Conservation (phyloP, 2,113 vertebrate species). For the Ameiurus melas region DNA sequence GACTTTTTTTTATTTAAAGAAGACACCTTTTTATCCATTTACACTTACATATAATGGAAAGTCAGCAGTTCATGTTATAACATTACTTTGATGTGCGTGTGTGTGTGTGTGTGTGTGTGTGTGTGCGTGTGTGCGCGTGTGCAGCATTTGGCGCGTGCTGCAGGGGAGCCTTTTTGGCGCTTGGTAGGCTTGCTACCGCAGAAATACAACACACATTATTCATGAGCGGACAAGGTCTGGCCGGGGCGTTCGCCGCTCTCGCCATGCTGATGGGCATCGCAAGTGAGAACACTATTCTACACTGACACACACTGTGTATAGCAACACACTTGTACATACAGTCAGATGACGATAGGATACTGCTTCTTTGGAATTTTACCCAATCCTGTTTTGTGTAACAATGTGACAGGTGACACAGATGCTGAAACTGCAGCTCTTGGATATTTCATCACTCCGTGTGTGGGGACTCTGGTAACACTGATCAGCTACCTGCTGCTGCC, state of each 20-base stretch:
- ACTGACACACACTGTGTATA: not conserved
- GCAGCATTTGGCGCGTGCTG: slow-evolving; percentile 81
- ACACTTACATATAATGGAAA: not conserved
- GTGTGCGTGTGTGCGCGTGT: slow-evolving; percentile 14
- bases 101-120: too few relatives aligned
- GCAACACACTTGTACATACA: not conserved
- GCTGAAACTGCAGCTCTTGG: slow-evolving; percentile 74
- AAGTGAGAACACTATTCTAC: slow-evolving; percentile 70
- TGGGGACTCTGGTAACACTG: slow-evolving; percentile 79
- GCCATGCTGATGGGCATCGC: slow-evolving; percentile 83
- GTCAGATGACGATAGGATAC: not conserved
- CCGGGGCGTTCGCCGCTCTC: slow-evolving; percentile 82
- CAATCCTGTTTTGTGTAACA: slow-evolving; percentile 27
- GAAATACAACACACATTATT: slow-evolving; percentile 81
- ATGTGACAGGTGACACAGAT: slow-evolving; percentile 70
- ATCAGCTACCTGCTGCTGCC: slow-evolving; percentile 79
- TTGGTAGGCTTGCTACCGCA: slow-evolving; percentile 81
- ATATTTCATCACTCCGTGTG: slow-evolving; percentile 86
- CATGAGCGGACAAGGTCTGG: slow-evolving; percentile 86
- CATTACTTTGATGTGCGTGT: not conserved
- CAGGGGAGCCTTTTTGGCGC: slow-evolving; percentile 85
- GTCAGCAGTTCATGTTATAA: not conserved
- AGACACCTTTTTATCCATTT: not conserved
- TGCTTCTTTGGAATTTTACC: not conserved
- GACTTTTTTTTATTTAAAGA: not conserved